These are phyloP conservation scores for Carassius carassius DNA, from an alignment of 2,113 vertebrate species.

Conservation along the genomic window DNA sequence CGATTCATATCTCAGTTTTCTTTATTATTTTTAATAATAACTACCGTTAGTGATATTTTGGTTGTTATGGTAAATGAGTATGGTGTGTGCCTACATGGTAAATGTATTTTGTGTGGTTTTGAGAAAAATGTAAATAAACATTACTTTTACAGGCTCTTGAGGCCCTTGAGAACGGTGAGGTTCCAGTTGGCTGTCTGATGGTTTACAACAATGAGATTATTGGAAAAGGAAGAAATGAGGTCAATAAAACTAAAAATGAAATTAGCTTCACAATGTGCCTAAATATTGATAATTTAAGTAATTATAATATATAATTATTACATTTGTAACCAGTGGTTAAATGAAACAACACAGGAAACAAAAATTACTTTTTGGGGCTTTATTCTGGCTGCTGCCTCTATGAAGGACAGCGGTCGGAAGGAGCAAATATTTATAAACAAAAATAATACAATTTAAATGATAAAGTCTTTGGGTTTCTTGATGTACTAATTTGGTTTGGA, in stretches of 20 bases:
- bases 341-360: too few relatives aligned
- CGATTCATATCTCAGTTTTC: not conserved
- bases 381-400: too few relatives aligned
- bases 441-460: too few relatives aligned
- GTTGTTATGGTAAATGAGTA: not conserved
- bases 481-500: too few relatives aligned
- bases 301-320: too few relatives aligned
- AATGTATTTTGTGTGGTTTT: not conserved
- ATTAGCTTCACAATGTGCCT: slow-evolving; percentile 46
- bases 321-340: too few relatives aligned
- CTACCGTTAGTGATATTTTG: not conserved
- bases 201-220: slow-evolving; percentile 80
- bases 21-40: too few relatives aligned
- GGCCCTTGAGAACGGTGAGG: slow-evolving; percentile 85
- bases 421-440: too few relatives aligned
- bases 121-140: not conserved
- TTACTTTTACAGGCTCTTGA: slow-evolving; percentile 78
- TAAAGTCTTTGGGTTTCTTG: too few relatives aligned
- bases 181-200: slow-evolving; percentile 94
- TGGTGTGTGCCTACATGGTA: not conserved
- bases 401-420: too few relatives aligned
- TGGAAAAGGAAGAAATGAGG: slow-evolving; percentile 89
- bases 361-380: too few relatives aligned
- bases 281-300: too few relatives aligned
- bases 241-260: slow-evolving; percentile 95